Base-by-base conservation (phyloP, 1,140 invertebrate genomes). In the Lucilia cuprina region DNA sequence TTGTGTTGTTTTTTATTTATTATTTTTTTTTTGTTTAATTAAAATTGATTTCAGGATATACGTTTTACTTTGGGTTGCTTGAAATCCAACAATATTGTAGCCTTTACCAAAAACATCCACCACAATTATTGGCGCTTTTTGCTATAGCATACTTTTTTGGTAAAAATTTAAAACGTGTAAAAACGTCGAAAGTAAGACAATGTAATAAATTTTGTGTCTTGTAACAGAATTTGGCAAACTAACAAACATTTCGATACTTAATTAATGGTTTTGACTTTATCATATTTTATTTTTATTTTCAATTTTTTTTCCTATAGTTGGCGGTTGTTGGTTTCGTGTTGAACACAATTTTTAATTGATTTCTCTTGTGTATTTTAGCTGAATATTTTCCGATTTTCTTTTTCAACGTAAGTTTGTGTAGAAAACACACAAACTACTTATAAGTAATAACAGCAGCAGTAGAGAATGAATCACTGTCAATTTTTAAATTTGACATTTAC, bases 21-120 rank as follows among this genome's bases (percentile, higher is more conserved):
- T 25, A 2, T 30, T 30, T 65, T 41, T 41, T 41, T 41, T 41
- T 8, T 41, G 65, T 84, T 88, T 88, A 88, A 88, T 85, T 85
- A 83, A 84, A 74, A 86, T 85, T 83, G 84, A 83, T 85, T 83
- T 85, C 8, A 41, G 41, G 41, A 41, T 41, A 41, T 41, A 8
- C 41, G 41, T 41, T 41, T 41, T 55, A 55, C 17, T 55, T 55
- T 55, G 1, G 10, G 5, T 41, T 41, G 41, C 41, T 14, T 55
- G 50, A 10, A 17, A 55, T 55, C 12, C 50, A 17, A 55, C 50
- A 55, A 55, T 55, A 55, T 55, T 55, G 13, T 55, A 55, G 7
- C 50, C 50, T 55, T 55, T 55, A 5, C 17, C 8, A 17, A 17
- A n/a, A 30, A 30, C 25, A 30, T 30, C 30, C 30, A 9, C 75